A percentile compares a stretch with the other conserved stretches of the same genome.
phyloP scores from a whole-genome alignment of 1,140 invertebrate genomes.

The Parasteatoda tepidariorum region DNA sequence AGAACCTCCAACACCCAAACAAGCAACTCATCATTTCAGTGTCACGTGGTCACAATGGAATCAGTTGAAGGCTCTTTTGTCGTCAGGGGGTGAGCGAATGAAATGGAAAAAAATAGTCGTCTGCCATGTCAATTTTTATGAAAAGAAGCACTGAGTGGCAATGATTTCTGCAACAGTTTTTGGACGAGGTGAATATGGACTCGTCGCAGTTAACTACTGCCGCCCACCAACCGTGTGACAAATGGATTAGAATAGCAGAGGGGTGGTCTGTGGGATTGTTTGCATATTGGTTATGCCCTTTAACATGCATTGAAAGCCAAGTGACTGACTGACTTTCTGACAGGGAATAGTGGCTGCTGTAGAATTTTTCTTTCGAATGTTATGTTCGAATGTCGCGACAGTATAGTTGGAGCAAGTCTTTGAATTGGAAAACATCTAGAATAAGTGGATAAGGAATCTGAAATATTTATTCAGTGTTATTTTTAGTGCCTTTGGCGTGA shows the following conservation, averaged over 20 bases:
- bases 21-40: slow-evolving; percentile 11
- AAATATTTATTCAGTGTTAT: no score
- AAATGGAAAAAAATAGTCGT: neutral
- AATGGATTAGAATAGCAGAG: slow-evolving; percentile 12
- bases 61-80: slow-evolving; percentile 49
- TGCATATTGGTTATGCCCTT: neutral
- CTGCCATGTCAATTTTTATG: neutral
- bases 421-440: neutral
- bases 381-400: neutral
- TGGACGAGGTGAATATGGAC: slow-evolving; percentile 49
- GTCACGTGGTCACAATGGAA: slow-evolving; percentile 11
- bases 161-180: slow-evolving; percentile 13
- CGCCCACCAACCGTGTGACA: slow-evolving; percentile 45
- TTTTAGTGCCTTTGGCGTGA: no score
- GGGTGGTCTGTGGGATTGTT: slow-evolving; percentile 6
- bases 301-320: neutral
- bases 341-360: neutral
- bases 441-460: neutral
- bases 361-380: neutral
- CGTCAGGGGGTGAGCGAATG: neutral
- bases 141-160: neutral
- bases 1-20: slow-evolving; percentile 6
- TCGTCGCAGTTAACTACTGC: slow-evolving; percentile 25
- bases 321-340: neutral
- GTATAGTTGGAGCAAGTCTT: neutral